Conservation (phyloP, 92 coral and sea anemone species). For the Phymanthus crucifer region DNA sequence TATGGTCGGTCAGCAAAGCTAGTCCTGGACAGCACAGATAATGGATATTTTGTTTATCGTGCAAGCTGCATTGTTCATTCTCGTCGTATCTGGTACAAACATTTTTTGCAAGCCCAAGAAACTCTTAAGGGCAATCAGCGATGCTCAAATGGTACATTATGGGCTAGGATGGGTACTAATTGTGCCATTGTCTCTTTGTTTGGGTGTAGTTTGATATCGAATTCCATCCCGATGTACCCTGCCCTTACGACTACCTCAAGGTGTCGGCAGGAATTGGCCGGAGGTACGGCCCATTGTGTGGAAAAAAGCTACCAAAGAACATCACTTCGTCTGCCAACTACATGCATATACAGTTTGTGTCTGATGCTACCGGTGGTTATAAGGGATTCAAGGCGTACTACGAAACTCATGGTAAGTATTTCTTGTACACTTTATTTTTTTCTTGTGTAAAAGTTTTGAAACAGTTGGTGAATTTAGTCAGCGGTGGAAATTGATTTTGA, state of each 20-base stretch:
- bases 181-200: background rate
- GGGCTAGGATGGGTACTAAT: background rate
- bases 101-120: too few species aligned
- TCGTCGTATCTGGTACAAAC: too few species aligned
- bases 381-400: conserved; percentile 81
- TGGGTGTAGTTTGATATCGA: conserved; percentile 78
- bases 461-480: too few species aligned
- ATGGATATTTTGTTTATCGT: too few species aligned
- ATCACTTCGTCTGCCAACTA: conserved; percentile 78
- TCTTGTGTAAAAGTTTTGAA: too few species aligned
- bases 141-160: too few species aligned
- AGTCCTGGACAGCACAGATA: background rate
- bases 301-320: conserved; percentile 68
- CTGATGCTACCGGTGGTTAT: conserved; percentile 69
- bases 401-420: conserved; percentile 80
- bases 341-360: conserved; percentile 79
- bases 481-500: too few species aligned
- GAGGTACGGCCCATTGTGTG: conserved; percentile 74
- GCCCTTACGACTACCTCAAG: conserved; percentile 89
- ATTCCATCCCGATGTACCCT: conserved; percentile 78
- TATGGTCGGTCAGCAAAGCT: background rate
- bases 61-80: too few species aligned
- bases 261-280: conserved; percentile 64
- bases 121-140: too few species aligned
- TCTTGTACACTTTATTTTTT: too few species aligned